Percentiles rank a stretch among this genome's conserved stretches.
Conservation (phyloP, 2,113 vertebrate species). For the Calypte anna region DNA sequence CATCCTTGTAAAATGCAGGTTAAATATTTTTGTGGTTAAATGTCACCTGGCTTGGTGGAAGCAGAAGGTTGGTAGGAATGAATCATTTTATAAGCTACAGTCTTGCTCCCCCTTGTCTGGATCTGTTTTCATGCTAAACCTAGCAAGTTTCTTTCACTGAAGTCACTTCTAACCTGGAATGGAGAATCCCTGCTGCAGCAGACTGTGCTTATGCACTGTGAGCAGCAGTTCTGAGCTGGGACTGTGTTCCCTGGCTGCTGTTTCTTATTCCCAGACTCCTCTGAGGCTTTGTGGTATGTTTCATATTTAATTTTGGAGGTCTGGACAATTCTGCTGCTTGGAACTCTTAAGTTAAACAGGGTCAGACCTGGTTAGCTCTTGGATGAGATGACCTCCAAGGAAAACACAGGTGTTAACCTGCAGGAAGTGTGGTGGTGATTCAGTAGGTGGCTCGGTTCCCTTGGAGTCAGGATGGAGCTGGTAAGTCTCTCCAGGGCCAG, state of each 20-base stretch:
- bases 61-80: neutral
- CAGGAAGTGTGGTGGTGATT: neutral
- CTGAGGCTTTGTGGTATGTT: neutral
- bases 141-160: neutral
- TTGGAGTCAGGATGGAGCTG: neutral
- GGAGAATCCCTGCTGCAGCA: neutral
- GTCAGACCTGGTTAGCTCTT: neutral
- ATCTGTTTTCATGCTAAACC: neutral
- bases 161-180: neutral
- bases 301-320: neutral
- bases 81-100: neutral
- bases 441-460: neutral
- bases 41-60: conserved; percentile 19
- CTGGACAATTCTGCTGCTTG: neutral
- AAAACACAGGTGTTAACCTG: conserved; percentile 24
- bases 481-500: neutral
- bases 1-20: conserved; percentile 28
- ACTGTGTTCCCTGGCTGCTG: neutral
- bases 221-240: neutral
- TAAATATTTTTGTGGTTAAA: conserved; percentile 32
- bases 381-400: conserved; percentile 23
- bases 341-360: neutral
- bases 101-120: neutral
- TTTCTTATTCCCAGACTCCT: neutral
- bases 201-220: neutral